Conservation (phyloP, 2,113 vertebrate genomes). For the Lathamus discolor region DNA sequence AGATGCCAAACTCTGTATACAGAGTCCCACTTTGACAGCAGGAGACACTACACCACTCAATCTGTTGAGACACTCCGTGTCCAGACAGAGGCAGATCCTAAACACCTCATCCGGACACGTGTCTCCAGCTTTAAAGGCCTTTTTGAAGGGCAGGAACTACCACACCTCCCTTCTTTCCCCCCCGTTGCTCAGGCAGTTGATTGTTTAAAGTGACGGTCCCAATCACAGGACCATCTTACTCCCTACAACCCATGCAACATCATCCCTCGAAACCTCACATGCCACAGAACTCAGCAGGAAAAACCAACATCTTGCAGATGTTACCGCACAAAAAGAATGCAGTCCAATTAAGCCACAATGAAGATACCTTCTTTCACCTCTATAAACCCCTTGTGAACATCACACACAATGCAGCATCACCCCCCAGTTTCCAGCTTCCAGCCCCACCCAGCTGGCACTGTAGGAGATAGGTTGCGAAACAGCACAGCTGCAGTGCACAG, state of each 20-base stretch:
- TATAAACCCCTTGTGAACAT: fast-evolving
- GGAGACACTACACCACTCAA: background rate
- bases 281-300: background rate
- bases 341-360: fast-evolving
- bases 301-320: background rate
- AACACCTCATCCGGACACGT: background rate
- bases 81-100: background rate
- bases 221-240: background rate
- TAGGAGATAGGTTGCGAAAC: background rate
- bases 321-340: background rate
- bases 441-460: background rate
- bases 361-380: background rate
- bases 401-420: background rate
- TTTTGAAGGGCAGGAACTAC: background rate
- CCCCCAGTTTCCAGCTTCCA: background rate
- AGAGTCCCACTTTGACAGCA: background rate
- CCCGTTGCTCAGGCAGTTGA: background rate
- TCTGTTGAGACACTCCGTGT: background rate
- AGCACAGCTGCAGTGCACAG: background rate
- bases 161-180: background rate
- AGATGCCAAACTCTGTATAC: background rate
- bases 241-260: no score
- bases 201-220: background rate
- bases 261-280: background rate
- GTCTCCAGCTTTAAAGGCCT: background rate